Percentiles rank a stretch among this genome's conserved stretches.
These are phyloP conservation scores for Onychostoma macrolepis DNA, from an alignment of 2,113 vertebrate genomes.

Conservation along the genomic window DNA sequence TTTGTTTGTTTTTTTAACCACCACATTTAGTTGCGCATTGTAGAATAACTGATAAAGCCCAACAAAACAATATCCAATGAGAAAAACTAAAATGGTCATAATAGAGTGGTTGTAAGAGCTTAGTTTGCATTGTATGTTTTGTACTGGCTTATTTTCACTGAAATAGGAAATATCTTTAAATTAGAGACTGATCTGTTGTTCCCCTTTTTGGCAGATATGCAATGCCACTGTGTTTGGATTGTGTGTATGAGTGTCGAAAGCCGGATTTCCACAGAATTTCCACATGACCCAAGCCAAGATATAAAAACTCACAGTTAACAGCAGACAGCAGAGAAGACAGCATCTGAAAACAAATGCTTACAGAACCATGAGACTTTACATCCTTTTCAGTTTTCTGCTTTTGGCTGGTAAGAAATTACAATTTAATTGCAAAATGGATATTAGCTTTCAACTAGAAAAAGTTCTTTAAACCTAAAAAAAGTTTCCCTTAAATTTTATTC, in stretches of 20 bases:
- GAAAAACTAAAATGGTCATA: neutral
- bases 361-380: constrained; percentile 23
- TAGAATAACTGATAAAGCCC: neutral
- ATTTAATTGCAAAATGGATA: neutral
- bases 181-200: neutral
- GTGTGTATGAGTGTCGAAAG: constrained; percentile 12
- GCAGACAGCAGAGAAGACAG: neutral
- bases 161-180: neutral
- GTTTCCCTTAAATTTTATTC: too few species aligned
- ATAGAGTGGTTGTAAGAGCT: neutral
- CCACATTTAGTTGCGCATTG: neutral
- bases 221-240: neutral
- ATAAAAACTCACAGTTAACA: constrained; percentile 27
- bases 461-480: neutral
- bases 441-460: too few species aligned
- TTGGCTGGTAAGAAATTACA: constrained; percentile 34
- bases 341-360: neutral
- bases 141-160: neutral
- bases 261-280: constrained; percentile 12
- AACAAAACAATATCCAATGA: neutral
- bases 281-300: neutral
- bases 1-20: too few species aligned
- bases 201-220: neutral
- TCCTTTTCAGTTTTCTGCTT: constrained; percentile 27
- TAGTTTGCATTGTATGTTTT: neutral